Base-by-base conservation (phyloP, 2,797 vertebrate species). In the Salmo trutta region DNA sequence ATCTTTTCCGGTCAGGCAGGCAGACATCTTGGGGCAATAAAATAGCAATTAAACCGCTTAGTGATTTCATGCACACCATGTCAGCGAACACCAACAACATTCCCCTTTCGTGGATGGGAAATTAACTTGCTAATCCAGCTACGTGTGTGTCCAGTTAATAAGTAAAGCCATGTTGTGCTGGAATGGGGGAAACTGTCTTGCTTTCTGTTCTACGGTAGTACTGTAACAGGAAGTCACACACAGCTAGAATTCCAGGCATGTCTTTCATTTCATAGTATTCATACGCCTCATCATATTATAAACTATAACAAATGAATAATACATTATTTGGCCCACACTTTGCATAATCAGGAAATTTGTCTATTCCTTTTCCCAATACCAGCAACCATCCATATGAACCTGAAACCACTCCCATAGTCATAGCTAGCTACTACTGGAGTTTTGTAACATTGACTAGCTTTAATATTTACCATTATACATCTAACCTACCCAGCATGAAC, bases 21-120 rank as follows among this genome's bases (percentile, higher is more conserved):
- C 90, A 92, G 93, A 94, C 93, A 94, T 94, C 91, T 94, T 93
- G 91, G 85, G 72, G 85, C 80, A 83, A 84, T 88, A 86, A 86
- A 90, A 78, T 56, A 83, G 73, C 81, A 86, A 87, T 84, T 82
- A 83, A 83, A 86, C 29, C 82, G 67, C 77, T 84, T 59, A 17
- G 83, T 84, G 82, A 83, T 77, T 19, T 10, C 36, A 21, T n/a
- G 69, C 12, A 33, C 29, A 27, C 33, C 54, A 5, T 75, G 79
- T 75, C 52, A 0, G 67, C 59, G 41, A 74, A 80, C 82, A 85
- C 75, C 78, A 87, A 5, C 0, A 24, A n/a, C 71, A 36, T 29
- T 19, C 3, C 5, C 31, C 19, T 17, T 6, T 68, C 6, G 15
- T 16, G 1, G 1, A 17, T 21, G 21, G 27, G 1, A 31, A 6